Percentiles rank a stretch among this genome's conserved stretches.
phyloP scores from a whole-genome alignment of 2,888 invertebrate genomes.

The Drosophila paranaensis region DNA sequence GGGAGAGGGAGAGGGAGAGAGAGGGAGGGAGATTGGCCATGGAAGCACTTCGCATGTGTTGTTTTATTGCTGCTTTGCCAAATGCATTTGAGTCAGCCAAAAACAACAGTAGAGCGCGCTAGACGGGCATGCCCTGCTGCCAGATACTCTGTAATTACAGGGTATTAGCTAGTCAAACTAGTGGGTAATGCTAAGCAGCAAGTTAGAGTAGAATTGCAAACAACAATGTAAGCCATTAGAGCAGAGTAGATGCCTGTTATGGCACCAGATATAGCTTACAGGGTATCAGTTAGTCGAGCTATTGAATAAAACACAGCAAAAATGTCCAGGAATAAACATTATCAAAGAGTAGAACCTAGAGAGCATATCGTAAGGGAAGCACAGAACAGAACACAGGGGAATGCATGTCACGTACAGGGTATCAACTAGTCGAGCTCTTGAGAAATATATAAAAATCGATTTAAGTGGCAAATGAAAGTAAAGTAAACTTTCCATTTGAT shows the following conservation, averaged over 20 bases:
- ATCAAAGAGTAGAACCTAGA: no score
- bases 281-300: neutral
- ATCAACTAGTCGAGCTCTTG: neutral
- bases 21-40: neutral
- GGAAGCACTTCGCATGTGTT: conserved; percentile 12
- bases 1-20: neutral
- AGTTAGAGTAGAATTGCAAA: no score
- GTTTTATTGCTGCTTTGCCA: conserved; percentile 7
- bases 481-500: neutral
- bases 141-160: conserved; percentile 9
- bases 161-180: neutral
- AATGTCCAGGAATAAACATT: neutral
- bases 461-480: neutral
- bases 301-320: neutral
- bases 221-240: neutral
- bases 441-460: neutral
- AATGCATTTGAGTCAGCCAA: conserved; percentile 43
- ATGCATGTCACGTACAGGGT: neutral
- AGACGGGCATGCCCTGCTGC: neutral
- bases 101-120: neutral
- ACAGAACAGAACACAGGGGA: no score
- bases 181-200: no score
- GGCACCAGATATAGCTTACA: neutral
- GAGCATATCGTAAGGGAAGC: no score
- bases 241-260: neutral